Base-by-base conservation (phyloP, 2,797 vertebrate genomes). In the Lepus oiostolus region DNA sequence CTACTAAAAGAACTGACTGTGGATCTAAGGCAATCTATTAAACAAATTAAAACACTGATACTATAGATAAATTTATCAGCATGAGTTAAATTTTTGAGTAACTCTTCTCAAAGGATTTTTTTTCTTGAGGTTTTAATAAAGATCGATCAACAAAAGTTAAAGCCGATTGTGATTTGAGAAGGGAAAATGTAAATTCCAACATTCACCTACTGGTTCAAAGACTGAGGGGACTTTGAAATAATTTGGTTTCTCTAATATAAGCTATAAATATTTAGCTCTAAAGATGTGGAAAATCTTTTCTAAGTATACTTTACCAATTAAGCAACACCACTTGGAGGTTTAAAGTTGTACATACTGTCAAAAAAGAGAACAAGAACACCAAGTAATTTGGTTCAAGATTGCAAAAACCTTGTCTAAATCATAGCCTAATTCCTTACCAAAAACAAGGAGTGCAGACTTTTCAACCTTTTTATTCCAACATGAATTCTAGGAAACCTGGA, bases 201-300 rank as follows among this genome's bases (percentile, higher is more conserved):
- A 21, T 77, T 95, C 38, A 80, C 54, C 52, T 85, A 67, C 14
- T n/a, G 21, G 13, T 75, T 93, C 62, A 80, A 92, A 96, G 65
- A 12, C 47, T 79, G 38, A 90, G n/a, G 32, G n/a, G 4, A 12
- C 75, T 96, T 95, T 84, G 79, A 97, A 96, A 95, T 80, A 93
- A 42, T 52, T 71, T 85, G 7, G 30, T 81, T 85, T 92, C 77
- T 35, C 76, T 84, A 65, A 88, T 54, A 14, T 71, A 92, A 82
- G 62, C 38, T 80, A 21, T 84, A 84, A 84, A 83, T 91, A 95
- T 89, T 92, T 91, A 82, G 26, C 94, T 84, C 30, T 71, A 79
- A 91, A 88, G 38, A 65, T 82, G 68, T 65, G 24, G 70, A 91
- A 50, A 32, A 47, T 76, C 26, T 94, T 95, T 80, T 72, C n/a